Percentiles rank a stretch among this genome's conserved stretches.
phyloP scores from a whole-genome alignment of 2,888 invertebrate genomes.

The Eupithecia tripunctaria region DNA sequence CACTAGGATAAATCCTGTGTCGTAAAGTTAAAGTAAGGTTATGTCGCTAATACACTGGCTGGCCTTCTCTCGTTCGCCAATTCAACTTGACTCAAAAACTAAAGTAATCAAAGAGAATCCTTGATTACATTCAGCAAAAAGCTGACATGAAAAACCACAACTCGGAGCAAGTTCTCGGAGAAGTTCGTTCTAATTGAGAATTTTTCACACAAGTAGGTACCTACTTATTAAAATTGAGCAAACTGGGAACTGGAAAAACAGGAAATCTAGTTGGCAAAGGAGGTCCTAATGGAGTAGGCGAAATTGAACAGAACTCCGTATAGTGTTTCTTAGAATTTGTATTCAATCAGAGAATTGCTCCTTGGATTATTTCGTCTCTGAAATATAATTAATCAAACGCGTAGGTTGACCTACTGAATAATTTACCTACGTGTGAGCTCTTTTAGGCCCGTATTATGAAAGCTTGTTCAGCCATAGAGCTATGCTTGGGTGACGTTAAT shows the following conservation, averaged over 20 bases:
- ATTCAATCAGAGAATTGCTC: neutral
- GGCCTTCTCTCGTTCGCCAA: constrained; percentile 1
- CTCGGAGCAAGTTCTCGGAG: constrained; percentile 8
- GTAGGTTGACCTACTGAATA: neutral
- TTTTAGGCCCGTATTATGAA: no score
- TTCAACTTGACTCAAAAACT: constrained; percentile 23
- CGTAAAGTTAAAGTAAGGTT: no score
- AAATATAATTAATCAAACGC: neutral
- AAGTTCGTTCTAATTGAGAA: constrained; percentile 24
- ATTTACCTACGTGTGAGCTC: neutral
- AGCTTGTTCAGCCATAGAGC: no score
- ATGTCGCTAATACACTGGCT: neutral
- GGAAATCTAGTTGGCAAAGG: constrained; percentile 15
- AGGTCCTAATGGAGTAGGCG: constrained; percentile 24
- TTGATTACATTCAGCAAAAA: constrained; percentile 21
- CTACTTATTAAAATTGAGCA: constrained; percentile 21
- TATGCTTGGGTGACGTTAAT: no score
- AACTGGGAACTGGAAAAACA: constrained; percentile 29
- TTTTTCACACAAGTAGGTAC: constrained; percentile 30
- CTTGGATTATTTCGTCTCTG: neutral
- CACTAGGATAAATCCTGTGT: no score
- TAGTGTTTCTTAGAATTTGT: neutral
- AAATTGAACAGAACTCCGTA: neutral
- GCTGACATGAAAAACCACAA: constrained; percentile 25
- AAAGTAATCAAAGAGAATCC: constrained; percentile 22